Evolutionary conservation across 2,797 vertebrate species (phyloP).

Genomic region (Triplophysa bombifrons): DNA sequence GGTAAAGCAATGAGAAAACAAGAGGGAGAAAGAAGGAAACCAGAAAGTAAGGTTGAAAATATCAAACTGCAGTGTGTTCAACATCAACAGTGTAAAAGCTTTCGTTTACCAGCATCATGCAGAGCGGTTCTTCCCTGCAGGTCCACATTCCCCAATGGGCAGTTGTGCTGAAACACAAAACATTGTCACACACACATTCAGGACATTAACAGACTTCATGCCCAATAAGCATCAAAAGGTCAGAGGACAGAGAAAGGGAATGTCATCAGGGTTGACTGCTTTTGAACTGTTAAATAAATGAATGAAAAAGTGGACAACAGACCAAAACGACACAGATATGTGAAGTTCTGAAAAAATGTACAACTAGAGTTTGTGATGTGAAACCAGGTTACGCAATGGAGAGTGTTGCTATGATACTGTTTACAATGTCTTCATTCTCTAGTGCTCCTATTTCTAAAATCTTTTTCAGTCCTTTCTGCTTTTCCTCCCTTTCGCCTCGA

Average conservation of each 20-base stretch:
- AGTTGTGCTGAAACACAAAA: slow-evolving; percentile 83
- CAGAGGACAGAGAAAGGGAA: neutral
- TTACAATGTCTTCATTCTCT: slow-evolving; percentile 1
- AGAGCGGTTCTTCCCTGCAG: slow-evolving; percentile 92
- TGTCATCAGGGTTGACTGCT: neutral
- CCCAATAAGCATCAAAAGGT: slow-evolving; percentile 10
- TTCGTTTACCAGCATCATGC: slow-evolving; percentile 89
- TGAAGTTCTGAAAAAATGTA: neutral
- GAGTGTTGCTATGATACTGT: slow-evolving; percentile 40
- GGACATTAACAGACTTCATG: neutral
- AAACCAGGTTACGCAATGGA: slow-evolving; percentile 46
- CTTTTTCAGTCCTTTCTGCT: slow-evolving; percentile 6
- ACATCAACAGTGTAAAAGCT: neutral
- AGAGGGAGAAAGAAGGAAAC: neutral
- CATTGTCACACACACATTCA: slow-evolving; percentile 16
- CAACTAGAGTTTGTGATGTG: slow-evolving; percentile 1
- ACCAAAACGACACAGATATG: neutral
- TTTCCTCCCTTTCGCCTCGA: slow-evolving; percentile 58
- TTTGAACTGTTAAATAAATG: neutral
- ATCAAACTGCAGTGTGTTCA: neutral
- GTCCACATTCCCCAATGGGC: slow-evolving; percentile 93
- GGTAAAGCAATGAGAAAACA: neutral
- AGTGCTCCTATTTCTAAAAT: slow-evolving; percentile 9
- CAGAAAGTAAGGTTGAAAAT: neutral
- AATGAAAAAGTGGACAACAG: neutral